A percentile compares a stretch with the other conserved stretches of the same genome.
Evolutionary conservation across 2,797 vertebrate genomes (phyloP).

Genomic region (Syngnathus acus): DNA sequence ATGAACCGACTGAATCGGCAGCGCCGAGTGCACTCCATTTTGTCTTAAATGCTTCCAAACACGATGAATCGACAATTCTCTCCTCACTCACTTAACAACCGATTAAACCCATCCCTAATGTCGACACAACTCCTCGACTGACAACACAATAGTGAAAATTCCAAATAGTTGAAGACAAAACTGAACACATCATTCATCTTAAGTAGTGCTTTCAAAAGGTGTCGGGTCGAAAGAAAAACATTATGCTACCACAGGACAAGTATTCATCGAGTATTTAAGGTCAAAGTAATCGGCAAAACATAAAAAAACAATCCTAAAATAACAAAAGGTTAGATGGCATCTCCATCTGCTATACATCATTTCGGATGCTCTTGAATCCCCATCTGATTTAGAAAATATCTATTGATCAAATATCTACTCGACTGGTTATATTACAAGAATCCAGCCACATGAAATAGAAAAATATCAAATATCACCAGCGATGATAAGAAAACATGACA

Average conservation of each 20-base stretch:
- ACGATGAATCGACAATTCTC: not conserved
- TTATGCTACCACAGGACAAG: slow-evolving; percentile 64
- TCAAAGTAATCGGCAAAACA: slow-evolving; percentile 60
- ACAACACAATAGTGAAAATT: slow-evolving; percentile 65
- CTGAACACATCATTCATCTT: slow-evolving; percentile 51
- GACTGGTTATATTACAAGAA: slow-evolving; percentile 74
- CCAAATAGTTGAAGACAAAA: slow-evolving; percentile 58
- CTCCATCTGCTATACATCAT: slow-evolving; percentile 71
- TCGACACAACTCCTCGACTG: slow-evolving; percentile 49
- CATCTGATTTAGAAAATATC: slow-evolving; percentile 78
- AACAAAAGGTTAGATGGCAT: slow-evolving; percentile 64
- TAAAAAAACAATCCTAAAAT: slow-evolving; percentile 24
- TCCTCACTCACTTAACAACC: not conserved
- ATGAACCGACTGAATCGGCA: not conserved
- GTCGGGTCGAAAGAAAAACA: slow-evolving; percentile 56
- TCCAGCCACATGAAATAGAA: slow-evolving; percentile 75
- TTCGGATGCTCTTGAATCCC: slow-evolving; percentile 64
- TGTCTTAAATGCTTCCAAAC: not conserved
- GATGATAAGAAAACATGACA: slow-evolving; percentile 76
- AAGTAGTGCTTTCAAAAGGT: slow-evolving; percentile 33
- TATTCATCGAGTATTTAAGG: slow-evolving; percentile 65
- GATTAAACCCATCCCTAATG: slow-evolving; percentile 13
- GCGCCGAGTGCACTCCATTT: not conserved
- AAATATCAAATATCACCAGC: slow-evolving; percentile 80
- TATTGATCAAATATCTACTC: slow-evolving; percentile 77